These are phyloP conservation scores for Abscondita cerata DNA, from an alignment of 2,888 invertebrate species.

Conservation along the genomic window DNA sequence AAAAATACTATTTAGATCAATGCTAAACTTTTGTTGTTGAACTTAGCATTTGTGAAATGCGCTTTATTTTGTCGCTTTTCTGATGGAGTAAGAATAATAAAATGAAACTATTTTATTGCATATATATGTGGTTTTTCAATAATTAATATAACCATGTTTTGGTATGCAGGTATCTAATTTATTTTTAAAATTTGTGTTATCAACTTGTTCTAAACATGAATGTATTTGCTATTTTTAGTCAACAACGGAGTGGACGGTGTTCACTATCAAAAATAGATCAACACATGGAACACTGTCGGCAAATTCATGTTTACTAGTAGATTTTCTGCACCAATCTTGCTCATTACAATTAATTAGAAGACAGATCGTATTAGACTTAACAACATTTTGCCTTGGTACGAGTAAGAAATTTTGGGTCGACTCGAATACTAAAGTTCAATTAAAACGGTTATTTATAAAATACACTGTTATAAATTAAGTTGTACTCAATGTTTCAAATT, in stretches of 20 bases:
- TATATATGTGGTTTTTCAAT: conserved; percentile 8
- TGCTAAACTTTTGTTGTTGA: not conserved
- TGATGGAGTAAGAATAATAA: not conserved
- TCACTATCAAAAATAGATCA: conserved; percentile 35
- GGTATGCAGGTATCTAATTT: conserved; percentile 4
- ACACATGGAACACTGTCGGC: conserved; percentile 28
- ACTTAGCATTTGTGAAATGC: not conserved
- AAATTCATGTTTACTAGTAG: conserved; percentile 25
- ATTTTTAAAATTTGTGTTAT: conserved; percentile 11
- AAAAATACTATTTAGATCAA: not conserved
- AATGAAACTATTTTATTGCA: too few species aligned
- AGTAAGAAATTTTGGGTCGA: not conserved
- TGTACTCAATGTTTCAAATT: not conserved
- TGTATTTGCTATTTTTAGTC: conserved; percentile 34
- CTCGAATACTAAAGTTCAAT: not conserved
- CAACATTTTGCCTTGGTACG: not conserved
- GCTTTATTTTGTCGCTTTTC: not conserved
- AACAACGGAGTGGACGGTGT: conserved; percentile 35
- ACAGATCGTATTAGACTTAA: not conserved
- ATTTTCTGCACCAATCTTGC: conserved; percentile 28
- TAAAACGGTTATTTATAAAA: not conserved
- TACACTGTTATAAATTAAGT: too few species aligned
- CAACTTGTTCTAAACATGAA: conserved; percentile 36
- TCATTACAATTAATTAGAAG: conserved; percentile 35
- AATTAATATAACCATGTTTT: not conserved